Conservation (phyloP, 2,797 vertebrate species). For the Neosilurus mollespiculum region DNA sequence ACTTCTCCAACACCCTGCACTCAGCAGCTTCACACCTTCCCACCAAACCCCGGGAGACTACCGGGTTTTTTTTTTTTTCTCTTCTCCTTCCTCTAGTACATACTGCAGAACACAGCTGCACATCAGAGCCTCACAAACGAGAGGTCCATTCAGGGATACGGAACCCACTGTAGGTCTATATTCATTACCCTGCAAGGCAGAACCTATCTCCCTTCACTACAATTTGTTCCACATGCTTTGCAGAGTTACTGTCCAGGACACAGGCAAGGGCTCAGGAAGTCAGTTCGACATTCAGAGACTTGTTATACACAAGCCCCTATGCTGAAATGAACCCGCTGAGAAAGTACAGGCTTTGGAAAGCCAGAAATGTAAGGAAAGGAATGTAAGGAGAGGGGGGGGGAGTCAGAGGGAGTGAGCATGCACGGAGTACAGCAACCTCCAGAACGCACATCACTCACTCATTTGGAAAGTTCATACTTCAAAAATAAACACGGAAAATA, state of each 20-base stretch:
- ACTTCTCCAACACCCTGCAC: conserved; percentile 44
- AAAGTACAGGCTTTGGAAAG: conserved; percentile 54
- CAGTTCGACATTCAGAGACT: conserved; percentile 66
- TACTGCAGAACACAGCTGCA: conserved; percentile 31
- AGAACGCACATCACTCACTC: conserved; percentile 55
- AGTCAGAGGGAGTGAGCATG: conserved; percentile 19
- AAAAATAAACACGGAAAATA: conserved; percentile 65
- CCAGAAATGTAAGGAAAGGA: conserved; percentile 43
- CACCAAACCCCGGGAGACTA: conserved; percentile 25
- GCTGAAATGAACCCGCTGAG: conserved; percentile 26
- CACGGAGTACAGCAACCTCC: neutral
- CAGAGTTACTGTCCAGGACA: conserved; percentile 54
- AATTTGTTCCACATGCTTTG: conserved; percentile 65
- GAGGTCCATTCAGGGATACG: conserved; percentile 27
- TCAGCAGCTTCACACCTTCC: conserved; percentile 47
- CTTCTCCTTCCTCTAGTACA: neutral
- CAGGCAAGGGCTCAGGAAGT: conserved; percentile 54
- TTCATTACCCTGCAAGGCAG: conserved; percentile 44
- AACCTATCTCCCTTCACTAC: conserved; percentile 39
- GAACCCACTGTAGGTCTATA: conserved; percentile 42
- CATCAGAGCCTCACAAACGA: conserved; percentile 25
- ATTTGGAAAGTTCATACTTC: conserved; percentile 56
- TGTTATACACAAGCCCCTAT: conserved; percentile 68
- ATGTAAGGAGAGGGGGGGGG: neutral
- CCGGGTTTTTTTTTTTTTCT: conserved; percentile 15